Evolutionary conservation across 2,888 invertebrate species (phyloP), one percentile per base, ranked within the genome.

Genomic region (Dioctria linearis): DNA sequence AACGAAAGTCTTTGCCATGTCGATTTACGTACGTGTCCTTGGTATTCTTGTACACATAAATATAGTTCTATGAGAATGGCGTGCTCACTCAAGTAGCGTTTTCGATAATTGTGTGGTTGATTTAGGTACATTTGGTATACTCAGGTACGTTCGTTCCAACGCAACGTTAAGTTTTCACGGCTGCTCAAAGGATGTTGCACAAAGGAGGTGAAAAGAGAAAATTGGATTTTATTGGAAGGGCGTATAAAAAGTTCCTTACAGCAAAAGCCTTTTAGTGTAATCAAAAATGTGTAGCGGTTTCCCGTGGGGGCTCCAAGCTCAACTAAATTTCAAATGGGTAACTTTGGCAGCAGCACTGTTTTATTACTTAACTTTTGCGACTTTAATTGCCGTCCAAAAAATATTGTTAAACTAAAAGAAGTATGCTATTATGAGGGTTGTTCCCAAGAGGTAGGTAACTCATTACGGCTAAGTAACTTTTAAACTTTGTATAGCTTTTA

Each of bases 201-300:
- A 25, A 25, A 25, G 25, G 25, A 25, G 25, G 25, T 25, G 25
- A 25, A 25, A 25, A 25, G 25, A 25, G 25, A 25, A 25, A 25
- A 25, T 25, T 25, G 25, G 25, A 25, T 25, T 25, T 25, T 25
- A 25, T 25, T 25, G 25, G 25, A 25, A 25, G 25, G 25, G 25
- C 25, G 25, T 25, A 25, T 25, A 25, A 25, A 25, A 25, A 25
- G 25, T 25, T 25, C 25, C 25, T 25, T 13, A 59, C 59, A 59
- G 13, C 13, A 59, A 59, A 59, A 59, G 59, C 5, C 59, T 59
- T 59, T 59, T 59, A 59, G 59, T 25, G 59, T 59, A 25, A 59
- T 25, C n/a, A 59, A 25, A 59, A n/a, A 59, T 59, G 13, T 25
- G 59, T 59, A 5, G 25, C 13, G 59, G 25, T 13, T 59, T n/a